A percentile compares a stretch with the other conserved stretches of the same genome.
Evolutionary conservation across 1,140 invertebrate species (phyloP).

Genomic region (Antheraea mylitta): DNA sequence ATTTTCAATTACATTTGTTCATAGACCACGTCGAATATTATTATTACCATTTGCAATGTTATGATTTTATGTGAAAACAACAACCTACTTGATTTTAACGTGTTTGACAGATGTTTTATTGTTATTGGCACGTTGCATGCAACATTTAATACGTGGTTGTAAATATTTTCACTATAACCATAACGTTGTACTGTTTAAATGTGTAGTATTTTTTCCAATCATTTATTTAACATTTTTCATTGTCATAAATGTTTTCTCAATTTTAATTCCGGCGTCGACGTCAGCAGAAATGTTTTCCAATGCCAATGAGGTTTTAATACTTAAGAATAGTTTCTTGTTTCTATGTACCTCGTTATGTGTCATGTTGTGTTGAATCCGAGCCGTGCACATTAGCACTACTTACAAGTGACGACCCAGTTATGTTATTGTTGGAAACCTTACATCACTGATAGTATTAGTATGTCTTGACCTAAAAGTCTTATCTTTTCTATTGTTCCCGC

Average conservation of each 20-base stretch:
- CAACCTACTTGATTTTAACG: background rate
- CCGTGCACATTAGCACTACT: constrained; percentile 3
- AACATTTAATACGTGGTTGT: background rate
- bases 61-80: constrained; percentile 5
- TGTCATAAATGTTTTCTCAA: background rate
- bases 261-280: background rate
- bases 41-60: background rate
- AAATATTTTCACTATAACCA: background rate
- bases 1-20: background rate
- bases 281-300: background rate
- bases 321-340: background rate
- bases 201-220: background rate
- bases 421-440: constrained; percentile 27
- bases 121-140: background rate
- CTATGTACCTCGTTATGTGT: background rate
- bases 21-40: background rate
- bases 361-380: background rate
- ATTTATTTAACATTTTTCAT: background rate
- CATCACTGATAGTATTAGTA: constrained; percentile 21
- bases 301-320: background rate
- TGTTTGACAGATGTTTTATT: background rate
- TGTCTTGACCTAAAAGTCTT: constrained; percentile 7
- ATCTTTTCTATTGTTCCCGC: background rate
- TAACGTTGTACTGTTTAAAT: background rate
- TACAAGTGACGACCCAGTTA: constrained; percentile 13